These are phyloP conservation scores for Hypomecis punctinalis DNA, from an alignment of 2,888 invertebrate genomes.

Conservation along the genomic window DNA sequence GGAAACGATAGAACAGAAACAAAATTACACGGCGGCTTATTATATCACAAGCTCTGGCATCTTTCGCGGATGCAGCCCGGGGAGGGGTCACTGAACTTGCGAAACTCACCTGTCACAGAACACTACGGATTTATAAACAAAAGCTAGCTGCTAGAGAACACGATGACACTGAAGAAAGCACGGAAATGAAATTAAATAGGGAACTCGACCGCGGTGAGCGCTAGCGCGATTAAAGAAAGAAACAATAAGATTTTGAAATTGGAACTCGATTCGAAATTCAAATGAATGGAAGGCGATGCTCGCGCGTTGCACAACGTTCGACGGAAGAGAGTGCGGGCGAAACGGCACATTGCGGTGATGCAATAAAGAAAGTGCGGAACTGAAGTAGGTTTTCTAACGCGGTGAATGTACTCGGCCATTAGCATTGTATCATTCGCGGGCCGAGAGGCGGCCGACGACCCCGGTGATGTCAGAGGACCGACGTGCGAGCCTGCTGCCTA, in stretches of 20 bases:
- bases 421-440: conserved; percentile 76
- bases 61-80: conserved; percentile 66
- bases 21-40: conserved; percentile 66
- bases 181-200: conserved; percentile 57
- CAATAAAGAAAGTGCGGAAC: conserved; percentile 85
- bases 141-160: conserved; percentile 47
- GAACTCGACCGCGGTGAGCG: conserved; percentile 47
- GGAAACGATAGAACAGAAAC: conserved; percentile 75
- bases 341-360: conserved; percentile 78
- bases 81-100: conserved; percentile 80
- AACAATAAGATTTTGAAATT: conserved; percentile 66
- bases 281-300: conserved; percentile 55
- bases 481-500: conserved; percentile 59
- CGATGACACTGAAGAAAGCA: conserved; percentile 74
- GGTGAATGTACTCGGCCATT: conserved; percentile 82
- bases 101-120: conserved; percentile 76
- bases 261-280: conserved; percentile 63
- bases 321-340: conserved; percentile 80
- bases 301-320: conserved; percentile 73
- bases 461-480: conserved; percentile 68
- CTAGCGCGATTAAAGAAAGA: conserved; percentile 53
- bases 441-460: conserved; percentile 71
- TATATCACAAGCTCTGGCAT: conserved; percentile 75
- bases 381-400: conserved; percentile 82
- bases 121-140: conserved; percentile 64